Base-by-base conservation (phyloP, 2,797 vertebrate genomes). In the Nyctibius grandis region DNA sequence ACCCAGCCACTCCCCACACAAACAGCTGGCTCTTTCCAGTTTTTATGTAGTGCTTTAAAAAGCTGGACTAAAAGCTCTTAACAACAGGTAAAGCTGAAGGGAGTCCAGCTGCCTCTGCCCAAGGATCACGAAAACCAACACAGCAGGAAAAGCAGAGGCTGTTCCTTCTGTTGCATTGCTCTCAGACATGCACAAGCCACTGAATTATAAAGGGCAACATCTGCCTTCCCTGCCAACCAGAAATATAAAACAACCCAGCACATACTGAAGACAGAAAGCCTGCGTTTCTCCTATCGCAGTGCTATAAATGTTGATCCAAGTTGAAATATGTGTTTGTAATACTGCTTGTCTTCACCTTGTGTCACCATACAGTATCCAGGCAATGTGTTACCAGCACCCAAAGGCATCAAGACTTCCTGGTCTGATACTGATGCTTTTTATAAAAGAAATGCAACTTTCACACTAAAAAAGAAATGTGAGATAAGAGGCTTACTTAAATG, bases 181-280 rank as follows among this genome's bases (percentile, higher is more conserved):
- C 67, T 54, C 88, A 75, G 76, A 65, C 26, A 21, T 14, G 14
- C 53, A 72, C 19, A 11, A 84, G 28, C 38, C 60, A 36, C 91
- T 79, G 64, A 94, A 85, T 91, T 80, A 74, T 51, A 87, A 87
- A 96, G 73, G 50, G 48, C 77, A 95, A 95, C 88, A 95, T 69
- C 86, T 96, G 94, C 86, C 57, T 63, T 82, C 74, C 79, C 28
- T 48, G 64, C 73, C 76, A 76, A 78, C 12, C 33, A 84, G 80
- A 33, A 82, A 90, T 86, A 76, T 63, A 47, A 59, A 95, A 38
- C 70, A 85, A 89, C 57, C 13, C 80, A 33, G 80, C 75, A 76
- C 75, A 85, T 47, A 48, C 51, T 45, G 77, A 74, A 93, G 56
- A 80, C 48, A 91, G 89, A 70, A 92, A 93, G 50, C 61, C 65